Conservation (phyloP, 1,140 invertebrate genomes). For the Antheraea mylitta region DNA sequence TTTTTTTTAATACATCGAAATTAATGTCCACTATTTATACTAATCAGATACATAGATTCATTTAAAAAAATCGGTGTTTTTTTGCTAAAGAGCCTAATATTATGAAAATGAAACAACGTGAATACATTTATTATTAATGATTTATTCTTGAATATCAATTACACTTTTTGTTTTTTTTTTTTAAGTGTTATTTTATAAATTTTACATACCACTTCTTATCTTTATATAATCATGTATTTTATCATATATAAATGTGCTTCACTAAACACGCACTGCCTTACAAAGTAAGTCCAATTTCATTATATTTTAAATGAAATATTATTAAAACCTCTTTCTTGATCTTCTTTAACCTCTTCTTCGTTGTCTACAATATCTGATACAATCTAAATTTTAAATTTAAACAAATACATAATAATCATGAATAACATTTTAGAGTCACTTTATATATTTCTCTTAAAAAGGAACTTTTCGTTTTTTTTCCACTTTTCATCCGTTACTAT, state of each 20-base stretch:
- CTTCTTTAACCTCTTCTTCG: slow-evolving; percentile 28
- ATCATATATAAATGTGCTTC: slow-evolving; percentile 39
- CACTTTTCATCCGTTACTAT: slow-evolving; percentile 41
- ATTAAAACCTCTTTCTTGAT: background rate
- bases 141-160: slow-evolving; percentile 59
- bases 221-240: slow-evolving; percentile 22
- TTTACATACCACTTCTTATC: slow-evolving; percentile 40
- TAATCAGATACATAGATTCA: too few relatives aligned
- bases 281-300: slow-evolving; percentile 3
- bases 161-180: slow-evolving; percentile 47
- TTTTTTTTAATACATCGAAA: too few relatives aligned
- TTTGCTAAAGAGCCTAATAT: background rate
- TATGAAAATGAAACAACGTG: background rate
- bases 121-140: slow-evolving; percentile 65
- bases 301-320: slow-evolving; percentile 4
- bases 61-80: too few relatives aligned
- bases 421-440: slow-evolving; percentile 73
- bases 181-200: slow-evolving; percentile 47
- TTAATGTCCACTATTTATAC: too few relatives aligned
- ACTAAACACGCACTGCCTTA: background rate
- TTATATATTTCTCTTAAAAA: slow-evolving; percentile 36
- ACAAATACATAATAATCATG: slow-evolving; percentile 30
- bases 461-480: slow-evolving; percentile 38
- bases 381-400: slow-evolving; percentile 24
- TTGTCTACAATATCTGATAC: slow-evolving; percentile 27